A percentile compares a stretch with the other conserved stretches of the same genome.
Evolutionary conservation across 2,888 invertebrate genomes (phyloP).

Genomic region (Drosophila mayaguana): DNA sequence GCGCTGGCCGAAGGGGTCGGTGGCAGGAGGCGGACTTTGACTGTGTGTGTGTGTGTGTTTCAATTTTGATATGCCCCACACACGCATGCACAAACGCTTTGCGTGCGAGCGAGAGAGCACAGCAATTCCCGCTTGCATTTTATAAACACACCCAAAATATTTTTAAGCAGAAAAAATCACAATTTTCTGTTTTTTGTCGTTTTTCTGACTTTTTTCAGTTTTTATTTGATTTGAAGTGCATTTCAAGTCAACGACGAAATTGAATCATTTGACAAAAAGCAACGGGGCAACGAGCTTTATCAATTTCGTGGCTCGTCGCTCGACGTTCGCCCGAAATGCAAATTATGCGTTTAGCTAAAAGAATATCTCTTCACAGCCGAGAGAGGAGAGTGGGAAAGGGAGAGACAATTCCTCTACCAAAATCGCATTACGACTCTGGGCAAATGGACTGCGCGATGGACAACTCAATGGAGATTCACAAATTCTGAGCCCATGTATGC

Average conservation of each 20-base stretch:
- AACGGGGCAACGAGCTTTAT: constrained; percentile 58
- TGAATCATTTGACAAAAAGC: constrained; percentile 78
- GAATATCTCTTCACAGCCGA: constrained; percentile 32
- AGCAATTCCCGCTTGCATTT: constrained; percentile 42
- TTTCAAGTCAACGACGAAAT: constrained; percentile 71
- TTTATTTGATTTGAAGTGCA: constrained; percentile 54
- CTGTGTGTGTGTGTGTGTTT: constrained; percentile 27
- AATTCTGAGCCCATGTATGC: constrained; percentile 27
- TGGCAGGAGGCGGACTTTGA: constrained; percentile 24
- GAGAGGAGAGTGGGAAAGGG: not conserved
- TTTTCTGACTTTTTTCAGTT: constrained; percentile 15
- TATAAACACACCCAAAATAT: constrained; percentile 52
- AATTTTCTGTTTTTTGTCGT: not conserved
- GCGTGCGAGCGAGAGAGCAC: too few relatives aligned
- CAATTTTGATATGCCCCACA: constrained; percentile 37
- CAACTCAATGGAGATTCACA: constrained; percentile 19
- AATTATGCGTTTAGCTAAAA: constrained; percentile 74
- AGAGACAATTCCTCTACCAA: too few relatives aligned
- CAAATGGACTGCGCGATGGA: constrained; percentile 34
- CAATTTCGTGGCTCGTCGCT: constrained; percentile 41
- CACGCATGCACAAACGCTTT: constrained; percentile 9
- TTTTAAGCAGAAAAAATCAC: constrained; percentile 48
- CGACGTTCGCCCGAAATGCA: constrained; percentile 60
- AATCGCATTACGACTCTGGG: constrained; percentile 15
- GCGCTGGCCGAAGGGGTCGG: constrained; percentile 18